Evolutionary conservation across 2,888 invertebrate genomes (phyloP).

Genomic region (Zaprionus lineosus): DNA sequence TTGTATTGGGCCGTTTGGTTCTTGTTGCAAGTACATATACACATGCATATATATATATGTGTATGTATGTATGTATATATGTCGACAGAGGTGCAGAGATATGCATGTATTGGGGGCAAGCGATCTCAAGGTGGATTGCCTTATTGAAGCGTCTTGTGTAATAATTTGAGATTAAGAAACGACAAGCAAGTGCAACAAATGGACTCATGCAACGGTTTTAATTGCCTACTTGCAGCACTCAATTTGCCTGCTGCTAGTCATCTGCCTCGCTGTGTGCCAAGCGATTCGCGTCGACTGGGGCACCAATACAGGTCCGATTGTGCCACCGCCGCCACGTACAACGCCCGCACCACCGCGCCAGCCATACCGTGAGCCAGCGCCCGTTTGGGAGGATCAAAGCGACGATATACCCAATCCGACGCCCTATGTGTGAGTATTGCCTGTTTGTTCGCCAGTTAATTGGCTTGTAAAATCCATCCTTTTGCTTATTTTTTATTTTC

Average conservation of each 20-base stretch:
- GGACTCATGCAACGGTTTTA: not conserved
- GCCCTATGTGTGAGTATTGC: constrained; percentile 84
- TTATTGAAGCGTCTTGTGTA: constrained; percentile 29
- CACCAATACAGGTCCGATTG: constrained; percentile 86
- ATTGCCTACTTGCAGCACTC: constrained; percentile 47
- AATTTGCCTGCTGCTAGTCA: constrained; percentile 79
- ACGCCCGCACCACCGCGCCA: constrained; percentile 83
- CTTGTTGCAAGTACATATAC: too few relatives aligned
- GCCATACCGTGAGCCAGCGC: constrained; percentile 85
- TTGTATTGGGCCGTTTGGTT: too few relatives aligned
- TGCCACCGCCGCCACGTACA: constrained; percentile 85
- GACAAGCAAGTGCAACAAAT: constrained; percentile 36
- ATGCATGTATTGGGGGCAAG: constrained; percentile 40
- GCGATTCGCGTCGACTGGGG: constrained; percentile 86
- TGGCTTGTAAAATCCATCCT: not conserved
- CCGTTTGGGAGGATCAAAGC: constrained; percentile 86
- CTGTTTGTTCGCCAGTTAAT: not conserved
- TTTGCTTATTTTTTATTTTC: not conserved
- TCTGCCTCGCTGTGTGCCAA: constrained; percentile 78
- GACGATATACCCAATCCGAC: constrained; percentile 86
- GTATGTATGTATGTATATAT: not conserved
- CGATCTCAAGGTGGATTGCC: constrained; percentile 35
- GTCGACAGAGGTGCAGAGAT: constrained; percentile 2
- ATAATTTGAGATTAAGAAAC: constrained; percentile 2
- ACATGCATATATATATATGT: not conserved